Evolutionary conservation across 2,113 vertebrate species (phyloP).

Genomic region (Eudyptes chrysolophus): DNA sequence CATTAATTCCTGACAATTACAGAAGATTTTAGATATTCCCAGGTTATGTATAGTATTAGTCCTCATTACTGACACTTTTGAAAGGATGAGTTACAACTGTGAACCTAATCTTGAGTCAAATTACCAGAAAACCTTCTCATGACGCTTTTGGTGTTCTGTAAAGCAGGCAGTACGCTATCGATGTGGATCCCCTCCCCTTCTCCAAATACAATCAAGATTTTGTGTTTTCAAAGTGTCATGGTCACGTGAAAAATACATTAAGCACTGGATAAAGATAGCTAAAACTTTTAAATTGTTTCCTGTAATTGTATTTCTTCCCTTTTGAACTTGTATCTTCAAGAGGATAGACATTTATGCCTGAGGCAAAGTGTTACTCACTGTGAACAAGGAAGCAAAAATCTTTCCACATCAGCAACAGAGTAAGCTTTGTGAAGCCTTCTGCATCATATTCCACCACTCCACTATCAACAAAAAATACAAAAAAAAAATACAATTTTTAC

Average conservation of each 20-base stretch:
- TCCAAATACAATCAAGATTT: neutral
- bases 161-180: neutral
- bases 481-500: neutral
- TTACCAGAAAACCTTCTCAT: neutral
- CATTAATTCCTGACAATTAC: neutral
- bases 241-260: slow-evolving; percentile 23
- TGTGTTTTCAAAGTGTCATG: neutral
- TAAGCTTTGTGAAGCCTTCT: slow-evolving; percentile 97
- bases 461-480: slow-evolving; percentile 70
- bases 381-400: slow-evolving; percentile 98
- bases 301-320: slow-evolving; percentile 33
- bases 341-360: slow-evolving; percentile 19
- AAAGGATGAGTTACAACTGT: neutral
- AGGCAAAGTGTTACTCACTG: slow-evolving; percentile 82
- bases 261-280: slow-evolving; percentile 16
- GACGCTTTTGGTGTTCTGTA: rapidly evolving
- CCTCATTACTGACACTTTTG: neutral
- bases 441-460: slow-evolving; percentile 98
- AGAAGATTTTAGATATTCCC: neutral
- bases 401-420: slow-evolving; percentile 95
- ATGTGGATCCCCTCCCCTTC: neutral
- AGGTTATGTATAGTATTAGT: neutral
- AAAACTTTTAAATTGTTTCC: slow-evolving; percentile 35
- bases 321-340: slow-evolving; percentile 42
- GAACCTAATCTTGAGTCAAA: neutral